Evolutionary conservation across 2,113 vertebrate species (phyloP), one percentile per base, ranked within the genome.

Genomic region (Puntigrus tetrazona): DNA sequence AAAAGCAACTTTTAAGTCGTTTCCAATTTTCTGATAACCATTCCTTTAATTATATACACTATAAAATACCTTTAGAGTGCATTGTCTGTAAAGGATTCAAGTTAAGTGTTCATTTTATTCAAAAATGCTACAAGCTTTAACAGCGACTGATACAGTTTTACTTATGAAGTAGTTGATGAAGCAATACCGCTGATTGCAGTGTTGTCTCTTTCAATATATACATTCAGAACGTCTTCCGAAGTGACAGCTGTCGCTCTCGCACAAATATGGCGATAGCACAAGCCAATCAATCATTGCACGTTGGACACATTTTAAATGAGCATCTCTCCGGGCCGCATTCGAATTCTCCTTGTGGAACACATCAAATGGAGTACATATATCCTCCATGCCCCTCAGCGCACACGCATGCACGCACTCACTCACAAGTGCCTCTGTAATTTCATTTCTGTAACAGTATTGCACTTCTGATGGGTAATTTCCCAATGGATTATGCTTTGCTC

Each of bases 391-490:
- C 59, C 78, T 88, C 57, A 82, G 89, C 72, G 89, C 72, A 84
- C 82, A 83, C 59, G 20, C 55, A 74, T 38, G 55, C 38, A 89
- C 90, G 90, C 90, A 85, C 90, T 88, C 81, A 85, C 92, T 91
- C 90, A 93, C 91, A 94, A 94, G 94, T 94, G 92, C 91, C 86
- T 90, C 92, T 88, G 91, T 94, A 93, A 95, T 95, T 93, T 94
- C 91, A 93, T 93, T 93, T 93, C 92, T 92, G 90, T 91, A 92
- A 92, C 91, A 92, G 90, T 89, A 91, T 92, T 93, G 90, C 92
- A 90, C 92, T 94, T 91, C 91, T 91, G 93, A 94, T 94, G 92
- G 92, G 92, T 94, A 94, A 95, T 93, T 93, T 94, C 93, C 94
- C 92, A 91, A 87, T 43, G 92, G 93, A 94, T 94, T 92, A 92